Percentiles rank a stretch among this genome's conserved stretches.
Evolutionary conservation across 2,113 vertebrate genomes (phyloP).

Genomic region (Neoarius graeffei): DNA sequence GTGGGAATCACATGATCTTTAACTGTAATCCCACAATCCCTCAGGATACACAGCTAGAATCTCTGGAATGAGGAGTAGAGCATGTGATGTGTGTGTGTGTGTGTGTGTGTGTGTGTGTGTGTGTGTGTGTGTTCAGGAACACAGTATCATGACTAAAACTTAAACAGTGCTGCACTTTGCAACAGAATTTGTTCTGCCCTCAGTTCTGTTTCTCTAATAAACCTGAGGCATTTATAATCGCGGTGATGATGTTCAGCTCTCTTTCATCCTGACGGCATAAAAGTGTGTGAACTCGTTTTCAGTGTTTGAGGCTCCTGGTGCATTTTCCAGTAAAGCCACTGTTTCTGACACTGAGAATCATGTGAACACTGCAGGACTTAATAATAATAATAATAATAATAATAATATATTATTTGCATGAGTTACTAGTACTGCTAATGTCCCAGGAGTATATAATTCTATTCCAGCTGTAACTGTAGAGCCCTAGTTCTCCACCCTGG

Average conservation of each 20-base stretch:
- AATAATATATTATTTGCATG: not conserved
- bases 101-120: constrained; percentile 4
- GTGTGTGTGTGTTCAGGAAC: not conserved
- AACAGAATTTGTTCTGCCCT: not conserved
- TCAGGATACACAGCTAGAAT: constrained; percentile 64
- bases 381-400: not conserved
- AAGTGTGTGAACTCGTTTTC: not conserved
- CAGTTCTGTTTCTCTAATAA: not conserved
- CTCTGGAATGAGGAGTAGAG: constrained; percentile 70
- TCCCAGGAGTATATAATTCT: not conserved
- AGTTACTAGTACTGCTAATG: not conserved
- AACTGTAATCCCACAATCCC: constrained; percentile 59
- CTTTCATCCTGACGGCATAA: not conserved
- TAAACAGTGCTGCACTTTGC: not conserved
- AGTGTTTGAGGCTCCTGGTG: not conserved
- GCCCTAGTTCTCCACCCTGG: not conserved
- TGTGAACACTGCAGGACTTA: too few relatives aligned
- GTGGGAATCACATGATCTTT: constrained; percentile 66
- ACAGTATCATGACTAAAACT: not conserved
- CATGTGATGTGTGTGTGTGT: constrained; percentile 70
- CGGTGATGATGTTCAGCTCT: not conserved
- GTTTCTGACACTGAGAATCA: too few relatives aligned
- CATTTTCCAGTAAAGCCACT: not conserved
- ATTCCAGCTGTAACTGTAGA: not conserved
- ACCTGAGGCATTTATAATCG: not conserved